phyloP scores from a whole-genome alignment of 2,888 invertebrate species.

The Parnassius glacialis region DNA sequence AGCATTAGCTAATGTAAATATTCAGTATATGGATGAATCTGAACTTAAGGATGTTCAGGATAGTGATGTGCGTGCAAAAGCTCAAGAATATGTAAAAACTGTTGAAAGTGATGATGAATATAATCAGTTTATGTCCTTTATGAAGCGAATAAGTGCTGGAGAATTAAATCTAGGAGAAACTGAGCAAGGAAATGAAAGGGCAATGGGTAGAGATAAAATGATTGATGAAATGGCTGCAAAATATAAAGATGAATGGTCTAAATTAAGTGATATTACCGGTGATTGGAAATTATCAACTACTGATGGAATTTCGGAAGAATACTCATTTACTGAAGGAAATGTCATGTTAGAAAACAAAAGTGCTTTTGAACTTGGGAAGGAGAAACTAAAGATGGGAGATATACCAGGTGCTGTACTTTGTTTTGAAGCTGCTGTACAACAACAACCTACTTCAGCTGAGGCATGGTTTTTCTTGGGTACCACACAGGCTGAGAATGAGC shows the following conservation, averaged over 20 bases:
- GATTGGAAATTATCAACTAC: conserved; percentile 84
- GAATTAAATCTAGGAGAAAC: conserved; percentile 80
- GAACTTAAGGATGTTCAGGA: conserved; percentile 50
- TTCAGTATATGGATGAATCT: conserved; percentile 66
- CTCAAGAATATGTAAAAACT: conserved; percentile 79
- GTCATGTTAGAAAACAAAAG: conserved; percentile 88
- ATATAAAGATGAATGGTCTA: conserved; percentile 89
- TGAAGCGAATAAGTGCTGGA: conserved; percentile 87
- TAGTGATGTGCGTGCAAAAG: conserved; percentile 74
- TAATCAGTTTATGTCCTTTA: conserved; percentile 92
- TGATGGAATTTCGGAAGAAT: conserved; percentile 82
- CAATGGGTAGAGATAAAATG: conserved; percentile 63
- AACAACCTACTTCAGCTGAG: conserved; percentile 88
- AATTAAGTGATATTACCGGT: conserved; percentile 83
- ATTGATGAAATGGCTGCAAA: conserved; percentile 80
- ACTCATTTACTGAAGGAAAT: conserved; percentile 91
- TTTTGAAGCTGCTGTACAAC: conserved; percentile 96
- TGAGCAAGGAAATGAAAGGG: conserved; percentile 58
- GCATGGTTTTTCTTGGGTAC: conserved; percentile 94
- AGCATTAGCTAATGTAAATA: conserved; percentile 52
- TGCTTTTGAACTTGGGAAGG: conserved; percentile 92
- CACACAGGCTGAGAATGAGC: conserved; percentile 98
- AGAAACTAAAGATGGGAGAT: conserved; percentile 91
- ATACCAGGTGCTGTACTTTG: conserved; percentile 97
- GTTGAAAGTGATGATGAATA: conserved; percentile 84